Evolutionary conservation across 1,140 invertebrate genomes (phyloP).

Genomic region (Hypothenemus hampei): DNA sequence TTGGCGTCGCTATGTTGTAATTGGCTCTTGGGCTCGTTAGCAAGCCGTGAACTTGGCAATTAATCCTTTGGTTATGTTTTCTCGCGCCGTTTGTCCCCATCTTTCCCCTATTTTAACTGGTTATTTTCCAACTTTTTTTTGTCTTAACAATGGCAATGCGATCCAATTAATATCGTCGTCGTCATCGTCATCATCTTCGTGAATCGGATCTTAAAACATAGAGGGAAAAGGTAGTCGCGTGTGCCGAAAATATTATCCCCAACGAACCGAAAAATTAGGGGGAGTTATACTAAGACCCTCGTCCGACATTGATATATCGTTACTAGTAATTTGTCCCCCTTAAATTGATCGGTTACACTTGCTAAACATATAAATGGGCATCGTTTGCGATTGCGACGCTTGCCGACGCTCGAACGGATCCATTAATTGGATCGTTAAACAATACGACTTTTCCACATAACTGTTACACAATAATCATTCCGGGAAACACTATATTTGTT

Average conservation of each 20-base stretch:
- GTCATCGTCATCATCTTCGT: no score
- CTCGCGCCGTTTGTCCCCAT: not conserved
- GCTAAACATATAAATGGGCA: conserved; percentile 32
- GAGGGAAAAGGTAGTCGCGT: conserved; percentile 10
- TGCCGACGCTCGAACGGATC: conserved; percentile 4
- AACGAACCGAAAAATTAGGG: conserved; percentile 24
- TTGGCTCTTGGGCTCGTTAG: conserved; percentile 41
- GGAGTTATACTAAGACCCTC: conserved; percentile 19
- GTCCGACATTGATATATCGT: conserved; percentile 20
- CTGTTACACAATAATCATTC: no score
- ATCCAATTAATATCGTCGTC: no score
- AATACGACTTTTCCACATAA: no score
- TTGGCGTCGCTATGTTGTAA: conserved; percentile 33
- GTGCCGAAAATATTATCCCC: conserved; percentile 21
- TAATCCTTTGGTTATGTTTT: conserved; percentile 46
- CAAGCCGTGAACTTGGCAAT: conserved; percentile 48
- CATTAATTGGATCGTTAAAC: conserved; percentile 15
- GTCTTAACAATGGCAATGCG: no score
- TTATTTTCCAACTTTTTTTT: not conserved
- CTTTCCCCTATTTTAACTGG: not conserved
- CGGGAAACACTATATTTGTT: no score
- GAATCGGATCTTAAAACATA: conserved; percentile 16
- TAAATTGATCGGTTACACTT: conserved; percentile 27
- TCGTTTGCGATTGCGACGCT: conserved; percentile 10
- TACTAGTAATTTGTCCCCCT: conserved; percentile 19